A percentile compares a stretch with the other conserved stretches of the same genome.
Conservation (phyloP, 2,113 vertebrate species). For the Spea multiplicata region DNA sequence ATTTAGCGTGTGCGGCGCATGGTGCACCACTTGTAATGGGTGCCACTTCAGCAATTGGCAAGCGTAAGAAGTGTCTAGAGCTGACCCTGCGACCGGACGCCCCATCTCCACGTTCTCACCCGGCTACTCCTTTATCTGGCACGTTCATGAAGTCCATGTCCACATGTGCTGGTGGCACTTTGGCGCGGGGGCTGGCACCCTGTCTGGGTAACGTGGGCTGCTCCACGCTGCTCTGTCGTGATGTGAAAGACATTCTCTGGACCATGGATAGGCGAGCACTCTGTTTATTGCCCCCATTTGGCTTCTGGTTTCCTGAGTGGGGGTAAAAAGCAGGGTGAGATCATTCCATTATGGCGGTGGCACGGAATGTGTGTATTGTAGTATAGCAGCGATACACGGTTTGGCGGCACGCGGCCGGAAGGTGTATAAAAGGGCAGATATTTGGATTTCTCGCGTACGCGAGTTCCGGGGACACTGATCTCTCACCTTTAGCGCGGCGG, state of each 20-base stretch:
- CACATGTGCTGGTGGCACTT: neutral
- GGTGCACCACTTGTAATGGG: neutral
- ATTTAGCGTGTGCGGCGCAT: neutral
- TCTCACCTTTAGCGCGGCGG: conserved; percentile 52
- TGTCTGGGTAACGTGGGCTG: conserved; percentile 72
- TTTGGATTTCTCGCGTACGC: too few species aligned
- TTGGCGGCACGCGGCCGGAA: neutral
- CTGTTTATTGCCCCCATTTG: neutral
- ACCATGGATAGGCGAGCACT: neutral
- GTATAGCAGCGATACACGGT: too few species aligned
- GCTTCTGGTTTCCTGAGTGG: conserved; percentile 36
- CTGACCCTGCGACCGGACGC: too few species aligned
- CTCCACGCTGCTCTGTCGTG: conserved; percentile 71
- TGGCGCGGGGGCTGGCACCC: conserved; percentile 49
- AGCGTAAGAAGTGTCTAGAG: too few species aligned
- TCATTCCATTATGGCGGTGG: neutral
- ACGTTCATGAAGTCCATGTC: conserved; percentile 79
- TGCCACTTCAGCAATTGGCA: too few species aligned
- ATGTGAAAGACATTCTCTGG: conserved; percentile 60
- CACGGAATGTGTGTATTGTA: neutral
- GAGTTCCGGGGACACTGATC: too few species aligned
- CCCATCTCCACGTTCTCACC: conserved; percentile 57
- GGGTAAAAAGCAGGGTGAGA: neutral
- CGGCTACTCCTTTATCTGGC: conserved; percentile 76
- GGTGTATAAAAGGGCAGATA: too few species aligned